Evolutionary conservation across 1,140 invertebrate species (phyloP), one percentile per base, ranked within the genome.

Genomic region (Branchinecta lindahli): DNA sequence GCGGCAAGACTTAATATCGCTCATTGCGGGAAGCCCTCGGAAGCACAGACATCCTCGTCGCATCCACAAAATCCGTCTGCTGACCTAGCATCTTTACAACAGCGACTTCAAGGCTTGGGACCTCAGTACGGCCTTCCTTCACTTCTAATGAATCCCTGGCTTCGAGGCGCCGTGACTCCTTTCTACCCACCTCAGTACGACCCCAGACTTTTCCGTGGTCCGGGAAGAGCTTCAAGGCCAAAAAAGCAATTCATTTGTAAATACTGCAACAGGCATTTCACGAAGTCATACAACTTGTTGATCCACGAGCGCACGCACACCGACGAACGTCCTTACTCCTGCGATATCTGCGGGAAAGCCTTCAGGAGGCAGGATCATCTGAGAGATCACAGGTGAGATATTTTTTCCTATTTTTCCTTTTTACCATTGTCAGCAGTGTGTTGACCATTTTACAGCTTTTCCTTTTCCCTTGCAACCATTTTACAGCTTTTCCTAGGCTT

Each of bases 221-320:
- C 74, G 33, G 73, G 73, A 65, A 66, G 76, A 21, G 72, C 76
- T 68, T 77, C 81, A 70, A 76, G 87, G 69, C 83, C 86, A 10
- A 85, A 87, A 75, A 85, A 83, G 73, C 77, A 86, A 73, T 90
- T 88, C 78, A 86, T 88, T 70, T 99, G 96, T 83, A 92, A 94
- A 77, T 98, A 92, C 79, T 99, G 96, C 81, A 90, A 91, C 76
- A 85, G 96, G 52, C 90, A 96, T 76, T 99, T 99, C 79, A 96
- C 95, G 70, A 98, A 98, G 81, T 91, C 92, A 18, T 98, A 99
- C 81, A 98, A 98, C 79, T 84, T 99, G 68, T 82, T 98, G 67
- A 98, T 98, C 74, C 96, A 98, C 81, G 92, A 98, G 79, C 83
- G 94, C 74, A 98, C 94, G 3, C 96, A 99, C 78, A 99, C 96